A percentile compares a stretch with the other conserved stretches of the same genome.
Evolutionary conservation across 2,113 vertebrate genomes (phyloP).

Genomic region (Chloebia gouldiae): DNA sequence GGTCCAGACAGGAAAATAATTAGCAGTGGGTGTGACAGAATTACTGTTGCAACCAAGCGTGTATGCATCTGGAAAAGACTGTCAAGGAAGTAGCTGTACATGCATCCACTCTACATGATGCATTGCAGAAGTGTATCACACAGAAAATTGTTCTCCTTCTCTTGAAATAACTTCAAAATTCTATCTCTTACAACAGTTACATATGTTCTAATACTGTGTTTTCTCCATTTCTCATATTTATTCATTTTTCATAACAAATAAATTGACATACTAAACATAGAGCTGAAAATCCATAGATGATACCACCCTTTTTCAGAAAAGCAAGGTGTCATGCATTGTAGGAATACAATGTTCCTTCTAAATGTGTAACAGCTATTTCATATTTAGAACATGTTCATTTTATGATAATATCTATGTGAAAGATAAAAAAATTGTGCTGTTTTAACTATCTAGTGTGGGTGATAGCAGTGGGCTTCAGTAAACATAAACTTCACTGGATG

Average conservation of each 20-base stretch:
- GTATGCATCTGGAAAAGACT: not conserved
- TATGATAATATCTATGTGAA: not conserved
- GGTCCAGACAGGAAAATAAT: not conserved
- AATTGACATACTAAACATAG: not conserved
- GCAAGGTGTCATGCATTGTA: not conserved
- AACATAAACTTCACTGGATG: not conserved
- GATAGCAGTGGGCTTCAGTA: not conserved
- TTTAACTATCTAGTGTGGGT: fast-evolving
- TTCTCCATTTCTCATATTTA: not conserved
- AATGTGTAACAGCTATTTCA: not conserved
- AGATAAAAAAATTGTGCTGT: not conserved
- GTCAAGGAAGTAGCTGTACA: not conserved
- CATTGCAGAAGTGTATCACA: not conserved
- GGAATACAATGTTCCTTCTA: not conserved
- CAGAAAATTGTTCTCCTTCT: not conserved
- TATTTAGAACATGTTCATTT: not conserved
- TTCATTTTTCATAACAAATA: not conserved
- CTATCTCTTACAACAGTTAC: not conserved
- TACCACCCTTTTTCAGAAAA: not conserved
- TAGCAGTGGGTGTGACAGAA: not conserved
- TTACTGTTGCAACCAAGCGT: not conserved
- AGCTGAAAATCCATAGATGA: not conserved
- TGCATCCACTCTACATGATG: not conserved
- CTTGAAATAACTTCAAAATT: not conserved
- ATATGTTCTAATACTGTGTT: not conserved